Conservation (phyloP, 2,797 vertebrate species). For the Argya squamiceps region DNA sequence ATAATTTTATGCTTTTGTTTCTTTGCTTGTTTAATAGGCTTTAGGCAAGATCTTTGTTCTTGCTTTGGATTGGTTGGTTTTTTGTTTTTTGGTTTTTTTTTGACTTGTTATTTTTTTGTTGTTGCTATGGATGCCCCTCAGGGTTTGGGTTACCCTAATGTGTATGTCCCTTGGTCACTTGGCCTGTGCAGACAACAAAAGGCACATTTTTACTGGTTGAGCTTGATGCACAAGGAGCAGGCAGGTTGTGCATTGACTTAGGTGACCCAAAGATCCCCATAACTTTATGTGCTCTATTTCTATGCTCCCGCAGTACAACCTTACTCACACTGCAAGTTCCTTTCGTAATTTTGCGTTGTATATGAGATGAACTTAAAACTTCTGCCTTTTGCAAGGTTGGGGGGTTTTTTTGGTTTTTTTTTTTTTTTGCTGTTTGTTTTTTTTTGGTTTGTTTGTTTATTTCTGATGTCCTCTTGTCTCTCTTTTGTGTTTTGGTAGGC, state of each 20-base stretch:
- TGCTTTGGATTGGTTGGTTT: background rate
- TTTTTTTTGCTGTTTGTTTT: too few species aligned
- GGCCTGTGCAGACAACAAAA: background rate
- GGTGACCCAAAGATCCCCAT: background rate
- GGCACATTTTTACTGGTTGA: background rate
- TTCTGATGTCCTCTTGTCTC: background rate
- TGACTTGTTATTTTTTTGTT: background rate
- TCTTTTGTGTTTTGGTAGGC: constrained; percentile 73
- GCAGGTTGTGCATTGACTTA: background rate
- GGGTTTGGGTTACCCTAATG: background rate
- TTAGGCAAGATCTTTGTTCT: background rate
- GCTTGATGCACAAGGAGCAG: background rate
- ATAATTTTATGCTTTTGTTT: background rate
- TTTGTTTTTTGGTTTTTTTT: background rate
- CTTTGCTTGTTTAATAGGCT: background rate
- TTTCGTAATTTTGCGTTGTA: background rate
- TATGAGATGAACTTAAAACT: background rate
- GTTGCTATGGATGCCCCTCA: background rate
- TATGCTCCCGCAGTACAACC: fast-evolving
- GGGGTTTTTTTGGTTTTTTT: too few species aligned
- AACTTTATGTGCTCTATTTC: fast-evolving
- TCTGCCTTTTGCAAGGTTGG: background rate
- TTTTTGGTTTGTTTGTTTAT: background rate
- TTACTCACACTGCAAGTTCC: background rate
- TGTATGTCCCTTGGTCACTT: background rate